These are phyloP conservation scores for Adelphocoris suturalis DNA, from an alignment of 2,888 invertebrate species.

Conservation along the genomic window DNA sequence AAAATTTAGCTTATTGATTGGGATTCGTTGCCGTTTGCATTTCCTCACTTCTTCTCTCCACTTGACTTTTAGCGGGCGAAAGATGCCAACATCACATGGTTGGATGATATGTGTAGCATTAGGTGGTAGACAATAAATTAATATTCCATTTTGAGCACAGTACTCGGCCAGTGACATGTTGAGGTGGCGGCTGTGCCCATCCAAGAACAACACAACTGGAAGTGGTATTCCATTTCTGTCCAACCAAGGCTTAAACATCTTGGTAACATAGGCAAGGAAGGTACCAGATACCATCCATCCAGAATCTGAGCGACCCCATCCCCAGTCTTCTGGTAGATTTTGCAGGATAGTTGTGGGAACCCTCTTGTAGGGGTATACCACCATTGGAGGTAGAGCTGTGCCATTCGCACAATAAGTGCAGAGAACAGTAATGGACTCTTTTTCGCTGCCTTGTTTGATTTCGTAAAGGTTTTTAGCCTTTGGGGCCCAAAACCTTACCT, in stretches of 20 bases:
- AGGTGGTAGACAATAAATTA: conserved; percentile 76
- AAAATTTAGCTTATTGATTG: conserved; percentile 42
- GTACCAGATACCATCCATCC: no score
- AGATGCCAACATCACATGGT: conserved; percentile 76
- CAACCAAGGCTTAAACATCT: conserved; percentile 59
- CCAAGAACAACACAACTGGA: conserved; percentile 49
- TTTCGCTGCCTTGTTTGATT: no score
- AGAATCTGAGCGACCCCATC: no score
- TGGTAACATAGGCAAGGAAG: conserved; percentile 53
- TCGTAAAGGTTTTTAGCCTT: no score
- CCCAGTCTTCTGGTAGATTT: no score
- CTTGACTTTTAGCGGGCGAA: not conserved
- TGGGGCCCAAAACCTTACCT: conserved; percentile 43
- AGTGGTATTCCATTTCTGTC: conserved; percentile 5
- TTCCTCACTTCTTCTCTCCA: conserved; percentile 38
- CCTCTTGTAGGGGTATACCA: no score
- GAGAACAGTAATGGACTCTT: no score
- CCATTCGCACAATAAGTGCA: no score
- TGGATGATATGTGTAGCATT: conserved; percentile 77
- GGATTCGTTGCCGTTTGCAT: not conserved
- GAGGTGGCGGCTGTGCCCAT: conserved; percentile 53
- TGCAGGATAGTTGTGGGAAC: no score
- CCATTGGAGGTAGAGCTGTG: no score
- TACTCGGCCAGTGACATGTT: conserved; percentile 58
- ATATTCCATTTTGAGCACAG: conserved; percentile 66